Percentiles rank a stretch among this genome's conserved stretches.
phyloP scores from a whole-genome alignment of 2,113 vertebrate genomes.

The Cygnus atratus region DNA sequence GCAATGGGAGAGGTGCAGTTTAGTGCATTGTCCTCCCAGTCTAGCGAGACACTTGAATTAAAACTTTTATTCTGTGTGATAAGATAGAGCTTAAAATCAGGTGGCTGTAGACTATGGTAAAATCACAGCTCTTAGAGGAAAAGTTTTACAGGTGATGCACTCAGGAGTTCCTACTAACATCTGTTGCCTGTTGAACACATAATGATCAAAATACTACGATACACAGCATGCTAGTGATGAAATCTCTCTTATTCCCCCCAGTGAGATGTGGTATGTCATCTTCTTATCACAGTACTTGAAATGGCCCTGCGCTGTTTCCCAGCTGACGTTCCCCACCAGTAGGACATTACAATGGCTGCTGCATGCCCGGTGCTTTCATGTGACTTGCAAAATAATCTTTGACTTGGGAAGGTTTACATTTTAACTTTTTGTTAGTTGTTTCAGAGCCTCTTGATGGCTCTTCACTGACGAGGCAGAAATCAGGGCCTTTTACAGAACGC shows the following conservation, averaged over 20 bases:
- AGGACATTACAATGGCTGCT: not conserved
- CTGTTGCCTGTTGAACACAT: not conserved
- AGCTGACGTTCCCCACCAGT: not conserved
- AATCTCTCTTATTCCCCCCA: not conserved
- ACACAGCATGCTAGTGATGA: not conserved
- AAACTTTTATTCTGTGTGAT: not conserved
- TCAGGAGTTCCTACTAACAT: not conserved
- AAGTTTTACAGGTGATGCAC: not conserved
- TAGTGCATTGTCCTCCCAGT: not conserved
- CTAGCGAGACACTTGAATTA: not conserved
- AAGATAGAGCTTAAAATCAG: not conserved
- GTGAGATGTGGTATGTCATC: not conserved
- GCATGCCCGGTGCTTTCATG: not conserved
- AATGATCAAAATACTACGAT: not conserved
- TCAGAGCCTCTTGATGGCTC: not conserved
- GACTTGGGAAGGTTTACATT: not conserved
- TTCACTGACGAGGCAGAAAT: not conserved
- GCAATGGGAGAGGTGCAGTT: not conserved
- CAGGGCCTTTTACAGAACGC: not conserved
- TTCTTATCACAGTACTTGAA: not conserved
- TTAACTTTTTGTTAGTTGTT: not conserved
- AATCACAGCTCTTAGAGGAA: not conserved
- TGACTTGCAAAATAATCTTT: not conserved
- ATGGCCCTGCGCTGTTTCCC: not conserved
- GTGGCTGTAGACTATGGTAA: not conserved